Percentiles rank a stretch among this genome's conserved stretches.
phyloP scores from a whole-genome alignment of 2,113 vertebrate species.

The Myotis brandtii region DNA sequence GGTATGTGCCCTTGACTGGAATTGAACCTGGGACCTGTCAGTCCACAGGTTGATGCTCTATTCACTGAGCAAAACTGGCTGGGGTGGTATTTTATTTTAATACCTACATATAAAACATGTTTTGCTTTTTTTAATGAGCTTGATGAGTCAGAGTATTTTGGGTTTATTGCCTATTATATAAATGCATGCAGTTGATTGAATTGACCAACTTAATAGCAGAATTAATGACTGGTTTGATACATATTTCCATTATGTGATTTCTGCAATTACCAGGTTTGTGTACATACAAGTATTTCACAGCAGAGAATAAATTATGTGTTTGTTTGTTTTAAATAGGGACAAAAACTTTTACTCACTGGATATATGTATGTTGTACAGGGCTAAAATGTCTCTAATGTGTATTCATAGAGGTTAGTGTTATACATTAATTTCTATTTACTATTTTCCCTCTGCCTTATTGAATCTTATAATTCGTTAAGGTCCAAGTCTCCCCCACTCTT shows the following conservation, averaged over 20 bases:
- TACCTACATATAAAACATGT: neutral
- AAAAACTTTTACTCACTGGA: neutral
- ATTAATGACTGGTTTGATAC: neutral
- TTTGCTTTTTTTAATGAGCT: neutral
- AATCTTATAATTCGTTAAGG: neutral
- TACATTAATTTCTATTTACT: neutral
- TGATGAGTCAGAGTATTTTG: neutral
- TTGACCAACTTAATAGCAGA: neutral
- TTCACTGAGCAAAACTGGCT: no score
- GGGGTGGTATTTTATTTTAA: neutral
- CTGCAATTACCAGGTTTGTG: neutral
- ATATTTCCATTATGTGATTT: neutral
- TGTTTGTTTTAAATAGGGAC: neutral
- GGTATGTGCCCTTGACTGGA: no score
- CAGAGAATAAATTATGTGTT: neutral
- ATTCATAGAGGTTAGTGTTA: neutral
- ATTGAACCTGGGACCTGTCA: no score
- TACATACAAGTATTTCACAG: neutral
- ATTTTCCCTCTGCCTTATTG: neutral
- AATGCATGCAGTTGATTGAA: neutral
- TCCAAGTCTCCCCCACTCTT: neutral
- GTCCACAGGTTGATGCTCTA: no score
- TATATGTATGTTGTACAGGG: neutral
- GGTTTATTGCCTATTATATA: neutral
- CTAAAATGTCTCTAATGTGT: neutral